A percentile compares a stretch with the other conserved stretches of the same genome.
These are phyloP conservation scores for Luehdorfia chinensis DNA, from an alignment of 1,140 invertebrate species.

Conservation along the genomic window DNA sequence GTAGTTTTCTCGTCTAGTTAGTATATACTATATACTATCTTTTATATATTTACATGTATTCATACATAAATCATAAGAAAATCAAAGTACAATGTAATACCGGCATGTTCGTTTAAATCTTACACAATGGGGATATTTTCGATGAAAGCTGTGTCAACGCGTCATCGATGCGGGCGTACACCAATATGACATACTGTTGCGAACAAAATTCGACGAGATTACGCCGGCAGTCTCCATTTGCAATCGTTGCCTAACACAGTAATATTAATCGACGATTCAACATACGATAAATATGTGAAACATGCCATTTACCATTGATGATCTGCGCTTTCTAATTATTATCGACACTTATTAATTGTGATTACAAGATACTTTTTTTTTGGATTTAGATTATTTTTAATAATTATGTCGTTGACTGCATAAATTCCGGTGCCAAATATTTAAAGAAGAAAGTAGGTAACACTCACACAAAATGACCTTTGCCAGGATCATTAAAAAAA, in stretches of 20 bases:
- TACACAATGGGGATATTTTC: conserved; percentile 41
- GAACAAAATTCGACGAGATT: conserved; percentile 9
- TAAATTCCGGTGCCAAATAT: background rate
- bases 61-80: too few relatives aligned
- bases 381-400: background rate
- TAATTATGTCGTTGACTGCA: background rate
- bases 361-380: background rate
- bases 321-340: conserved; percentile 12
- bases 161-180: conserved; percentile 33
- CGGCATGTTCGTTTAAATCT: conserved; percentile 1
- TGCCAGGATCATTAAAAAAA: too few relatives aligned
- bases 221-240: background rate
- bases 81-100: background rate
- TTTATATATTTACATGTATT: too few relatives aligned
- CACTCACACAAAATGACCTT: too few relatives aligned
- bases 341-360: background rate
- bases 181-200: conserved; percentile 21
- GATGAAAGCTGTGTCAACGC: conserved; percentile 47
- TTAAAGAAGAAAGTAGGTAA: background rate
- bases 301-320: conserved; percentile 6
- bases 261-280: conserved; percentile 14
- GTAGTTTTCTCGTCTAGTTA: too few relatives aligned
- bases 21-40: too few relatives aligned
- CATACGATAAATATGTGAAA: conserved; percentile 13
- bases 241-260: conserved; percentile 5